These are phyloP conservation scores for Phenacoccus solenopsis DNA, from an alignment of 1,140 invertebrate species.

Conservation along the genomic window DNA sequence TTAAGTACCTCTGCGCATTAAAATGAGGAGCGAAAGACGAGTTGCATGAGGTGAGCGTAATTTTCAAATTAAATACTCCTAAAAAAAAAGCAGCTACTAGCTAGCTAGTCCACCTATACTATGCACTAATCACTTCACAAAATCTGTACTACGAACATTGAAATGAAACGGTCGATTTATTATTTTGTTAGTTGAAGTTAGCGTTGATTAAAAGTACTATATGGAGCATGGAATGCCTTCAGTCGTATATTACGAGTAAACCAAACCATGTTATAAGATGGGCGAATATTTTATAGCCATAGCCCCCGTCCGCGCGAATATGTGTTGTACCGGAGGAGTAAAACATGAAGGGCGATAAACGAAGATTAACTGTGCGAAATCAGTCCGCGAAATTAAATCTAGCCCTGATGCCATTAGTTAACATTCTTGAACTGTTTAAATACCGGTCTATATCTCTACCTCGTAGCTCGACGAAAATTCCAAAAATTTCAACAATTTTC, in stretches of 20 bases:
- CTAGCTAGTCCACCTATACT: no score
- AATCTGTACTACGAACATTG: background rate
- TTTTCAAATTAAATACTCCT: no score
- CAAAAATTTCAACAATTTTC: background rate
- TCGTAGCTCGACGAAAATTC: background rate
- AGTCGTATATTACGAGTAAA: background rate
- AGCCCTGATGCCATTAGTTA: background rate
- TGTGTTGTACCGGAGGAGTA: background rate
- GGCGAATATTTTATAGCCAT: background rate
- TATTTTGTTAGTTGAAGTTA: background rate
- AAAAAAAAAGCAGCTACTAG: no score
- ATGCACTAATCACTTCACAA: background rate
- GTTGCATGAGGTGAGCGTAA: no score
- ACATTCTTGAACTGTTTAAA: background rate
- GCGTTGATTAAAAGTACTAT: background rate
- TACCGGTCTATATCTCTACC: background rate
- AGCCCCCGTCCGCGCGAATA: no score
- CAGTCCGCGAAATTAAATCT: background rate
- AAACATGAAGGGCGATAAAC: background rate
- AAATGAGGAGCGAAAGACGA: no score
- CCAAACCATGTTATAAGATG: background rate
- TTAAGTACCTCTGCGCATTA: no score
- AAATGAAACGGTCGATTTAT: background rate
- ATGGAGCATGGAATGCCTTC: background rate
- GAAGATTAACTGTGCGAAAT: background rate